Evolutionary conservation across 2,888 invertebrate species (phyloP), one percentile per base, ranked within the genome.

Genomic region (Drosophila anceps): DNA sequence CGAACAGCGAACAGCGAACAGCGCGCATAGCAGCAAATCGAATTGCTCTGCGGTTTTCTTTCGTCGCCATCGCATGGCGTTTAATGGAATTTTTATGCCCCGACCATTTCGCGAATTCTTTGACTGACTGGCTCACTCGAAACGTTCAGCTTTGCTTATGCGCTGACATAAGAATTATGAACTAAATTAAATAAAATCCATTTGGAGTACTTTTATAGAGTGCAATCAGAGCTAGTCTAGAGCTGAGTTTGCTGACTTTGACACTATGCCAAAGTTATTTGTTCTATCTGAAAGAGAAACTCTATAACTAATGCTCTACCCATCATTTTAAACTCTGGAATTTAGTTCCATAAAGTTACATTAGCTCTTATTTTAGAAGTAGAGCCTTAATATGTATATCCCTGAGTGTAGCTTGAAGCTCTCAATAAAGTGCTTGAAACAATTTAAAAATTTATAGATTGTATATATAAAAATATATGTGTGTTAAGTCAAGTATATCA

Each of bases 21-120:
- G 43, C 39, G 15, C 53, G 33, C 60, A 69, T 72, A 66, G 79
- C 43, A 72, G 77, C 46, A 80, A 83, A 82, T 82, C 71, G 46
- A 82, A 81, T 82, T 84, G 51, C 72, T 71, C 53, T 69, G 64
- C 68, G 73, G 70, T 69, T 81, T 75, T 75, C 75, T 63, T 82
- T 83, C 71, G 53, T 31, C 70, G 70, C 67, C 72, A 46, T 41
- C 70, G 70, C 71, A 73, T 69, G 62, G 59, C 63, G 65, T 81
- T 82, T 70, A 73, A 79, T 80, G 84, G 81, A 66, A 82, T 84
- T 81, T 79, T 81, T 68, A 74, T 76, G 75, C 54, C 54, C 57
- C 53, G 58, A 64, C 69, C 65, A 69, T 58, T 59, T 35, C 55
- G 53, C 44, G 44, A 24, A 44, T 48, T 43, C 55, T 15, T 50